phyloP scores from a whole-genome alignment of 2,113 vertebrate species.

The Eulacestoma nigropectus region DNA sequence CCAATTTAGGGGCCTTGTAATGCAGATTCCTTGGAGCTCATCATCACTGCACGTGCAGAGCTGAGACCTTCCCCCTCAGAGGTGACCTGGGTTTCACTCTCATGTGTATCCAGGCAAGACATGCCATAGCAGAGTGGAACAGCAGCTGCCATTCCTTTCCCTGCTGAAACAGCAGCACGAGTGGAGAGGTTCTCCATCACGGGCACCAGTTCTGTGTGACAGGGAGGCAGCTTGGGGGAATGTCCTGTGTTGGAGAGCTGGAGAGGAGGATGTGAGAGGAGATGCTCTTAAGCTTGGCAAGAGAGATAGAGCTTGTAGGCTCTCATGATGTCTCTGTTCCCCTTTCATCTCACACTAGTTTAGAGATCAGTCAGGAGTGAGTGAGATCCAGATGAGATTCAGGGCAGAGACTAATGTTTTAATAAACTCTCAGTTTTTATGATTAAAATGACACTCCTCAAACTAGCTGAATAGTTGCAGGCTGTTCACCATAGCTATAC shows the following conservation, averaged over 20 bases:
- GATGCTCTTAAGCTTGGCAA: not conserved
- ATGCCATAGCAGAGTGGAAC: fast-evolving
- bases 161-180: not conserved
- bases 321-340: not conserved
- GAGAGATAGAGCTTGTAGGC: not conserved
- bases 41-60: fast-evolving
- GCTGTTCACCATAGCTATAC: not conserved
- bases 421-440: not conserved
- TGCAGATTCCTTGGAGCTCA: not conserved
- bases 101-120: not conserved
- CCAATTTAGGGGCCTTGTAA: not conserved
- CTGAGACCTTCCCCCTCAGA: not conserved
- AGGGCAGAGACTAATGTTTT: not conserved
- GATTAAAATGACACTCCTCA: not conserved
- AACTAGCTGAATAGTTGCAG: not conserved
- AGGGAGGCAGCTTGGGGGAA: not conserved
- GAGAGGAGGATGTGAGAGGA: fast-evolving
- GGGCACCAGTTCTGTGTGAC: not conserved
- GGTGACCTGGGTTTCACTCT: not conserved
- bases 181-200: fast-evolving
- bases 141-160: not conserved
- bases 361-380: not conserved
- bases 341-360: not conserved
- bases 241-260: not conserved
- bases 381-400: not conserved